Evolutionary conservation across 2,113 vertebrate genomes (phyloP), one percentile per base, ranked within the genome.

Genomic region (Callithrix jacchus): DNA sequence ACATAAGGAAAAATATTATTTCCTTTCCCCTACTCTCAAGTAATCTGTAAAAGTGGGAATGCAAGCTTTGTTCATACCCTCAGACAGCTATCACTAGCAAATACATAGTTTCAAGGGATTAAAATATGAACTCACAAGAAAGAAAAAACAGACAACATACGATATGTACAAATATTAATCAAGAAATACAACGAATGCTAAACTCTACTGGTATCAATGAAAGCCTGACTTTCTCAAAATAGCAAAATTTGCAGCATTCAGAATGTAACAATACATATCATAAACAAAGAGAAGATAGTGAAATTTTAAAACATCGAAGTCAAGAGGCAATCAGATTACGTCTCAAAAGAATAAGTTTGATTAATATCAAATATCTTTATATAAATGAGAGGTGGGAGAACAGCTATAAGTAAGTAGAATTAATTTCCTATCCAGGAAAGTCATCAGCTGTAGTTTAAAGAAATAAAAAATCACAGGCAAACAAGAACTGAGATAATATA

Each of bases 231-330:
- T 77, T 89, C 91, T 87, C 6, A 90, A 74, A 73, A 80, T 12
- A 81, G 25, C 74, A 82, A 85, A 80, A 42, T 49, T 42, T 25
- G 16, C 6, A 20, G 2, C 45, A 71, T 47, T 87, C 47, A 64
- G 6, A 82, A 58, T 40, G n/a, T 42, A 64, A 87, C 3, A 14
- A 52, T 66, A 25, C 1, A 13, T 52, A 52, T 21, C 32, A 84
- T 27, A 8, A 80, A 27, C 16, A 84, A 84, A 94, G 7, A 73
- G 47, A 84, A 80, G 20, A 88, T 3, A n/a, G 27, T 73, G 21
- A 89, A 30, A 92, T 74, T 45, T 92, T 64, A 87, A 92, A 79
- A 83, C 18, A 35, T 71, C 13, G 35, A 82, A 93, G 70, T 95
- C 87, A 93, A 79, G 49, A 74, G 77, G 49, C 37, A 58, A 86